Conservation (phyloP, 1,140 invertebrate genomes). For the Philopotamus ludificatus region DNA sequence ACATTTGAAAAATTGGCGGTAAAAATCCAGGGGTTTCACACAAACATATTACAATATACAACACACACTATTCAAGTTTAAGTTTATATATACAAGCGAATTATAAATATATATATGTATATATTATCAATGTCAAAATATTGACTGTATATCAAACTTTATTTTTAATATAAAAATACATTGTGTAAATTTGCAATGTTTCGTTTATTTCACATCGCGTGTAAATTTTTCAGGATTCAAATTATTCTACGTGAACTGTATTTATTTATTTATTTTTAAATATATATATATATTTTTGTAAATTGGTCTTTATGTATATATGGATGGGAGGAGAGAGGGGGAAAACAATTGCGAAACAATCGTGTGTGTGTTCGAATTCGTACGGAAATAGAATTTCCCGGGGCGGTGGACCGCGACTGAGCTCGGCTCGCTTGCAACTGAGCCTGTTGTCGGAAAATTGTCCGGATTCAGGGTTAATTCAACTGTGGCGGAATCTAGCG, state of each 20-base stretch:
- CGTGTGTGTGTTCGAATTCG: slow-evolving; percentile 25
- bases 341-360: slow-evolving; percentile 7
- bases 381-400: slow-evolving; percentile 38
- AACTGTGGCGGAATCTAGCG: neutral
- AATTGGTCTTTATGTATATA: neutral
- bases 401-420: slow-evolving; percentile 31
- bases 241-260: neutral
- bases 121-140: no score
- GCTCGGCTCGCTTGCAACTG: slow-evolving; percentile 38
- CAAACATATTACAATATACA: no score
- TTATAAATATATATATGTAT: no score
- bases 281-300: neutral
- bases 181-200: neutral
- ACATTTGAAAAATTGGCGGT: neutral
- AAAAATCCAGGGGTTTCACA: neutral
- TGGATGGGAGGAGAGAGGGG: neutral
- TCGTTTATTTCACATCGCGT: neutral
- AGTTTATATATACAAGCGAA: neutral
- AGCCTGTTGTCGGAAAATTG: neutral
- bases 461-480: neutral
- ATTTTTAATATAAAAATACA: neutral
- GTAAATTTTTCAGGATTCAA: neutral
- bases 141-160: no score
- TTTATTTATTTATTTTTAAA: neutral
- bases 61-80: neutral